Percentiles rank a stretch among this genome's conserved stretches.
Conservation (phyloP, 2,113 vertebrate species). For the Amphiprion ocellaris region DNA sequence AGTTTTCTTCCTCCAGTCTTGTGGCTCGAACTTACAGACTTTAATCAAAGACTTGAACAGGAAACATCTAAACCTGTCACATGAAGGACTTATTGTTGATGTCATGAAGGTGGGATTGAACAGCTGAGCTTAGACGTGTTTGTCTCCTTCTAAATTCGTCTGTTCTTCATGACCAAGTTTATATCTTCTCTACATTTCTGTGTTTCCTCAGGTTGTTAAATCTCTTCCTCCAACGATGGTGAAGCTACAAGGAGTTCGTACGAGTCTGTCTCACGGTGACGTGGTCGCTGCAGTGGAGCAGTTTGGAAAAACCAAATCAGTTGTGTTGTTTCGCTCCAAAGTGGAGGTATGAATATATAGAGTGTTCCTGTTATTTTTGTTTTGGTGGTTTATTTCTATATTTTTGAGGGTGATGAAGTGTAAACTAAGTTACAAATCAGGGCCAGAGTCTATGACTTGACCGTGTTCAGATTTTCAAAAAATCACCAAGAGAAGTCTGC, state of each 20-base stretch:
- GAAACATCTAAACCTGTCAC: no score
- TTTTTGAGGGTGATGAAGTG: no score
- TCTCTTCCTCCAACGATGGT: constrained; percentile 29
- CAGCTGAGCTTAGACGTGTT: neutral
- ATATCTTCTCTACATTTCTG: neutral
- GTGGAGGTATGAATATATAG: constrained; percentile 31
- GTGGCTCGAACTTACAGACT: no score
- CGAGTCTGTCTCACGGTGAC: constrained; percentile 9
- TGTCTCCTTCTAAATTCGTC: neutral
- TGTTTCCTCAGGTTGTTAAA: constrained; percentile 7
- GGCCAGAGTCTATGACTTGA: no score
- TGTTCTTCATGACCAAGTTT: no score
- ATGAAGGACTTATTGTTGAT: neutral
- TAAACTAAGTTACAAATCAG: no score
- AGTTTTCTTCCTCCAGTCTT: neutral
- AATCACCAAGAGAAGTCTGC: no score
- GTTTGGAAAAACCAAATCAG: constrained; percentile 59
- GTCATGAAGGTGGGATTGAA: neutral
- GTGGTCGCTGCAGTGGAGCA: constrained; percentile 1
- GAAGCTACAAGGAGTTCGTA: constrained; percentile 18
- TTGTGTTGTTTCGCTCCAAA: constrained; percentile 43
- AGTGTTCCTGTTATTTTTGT: neutral
- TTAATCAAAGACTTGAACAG: no score
- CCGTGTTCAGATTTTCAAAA: no score
- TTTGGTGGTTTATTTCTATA: no score